A percentile compares a stretch with the other conserved stretches of the same genome.
These are phyloP conservation scores for Strix aluco DNA, from an alignment of 2,113 vertebrate genomes.

Conservation along the genomic window DNA sequence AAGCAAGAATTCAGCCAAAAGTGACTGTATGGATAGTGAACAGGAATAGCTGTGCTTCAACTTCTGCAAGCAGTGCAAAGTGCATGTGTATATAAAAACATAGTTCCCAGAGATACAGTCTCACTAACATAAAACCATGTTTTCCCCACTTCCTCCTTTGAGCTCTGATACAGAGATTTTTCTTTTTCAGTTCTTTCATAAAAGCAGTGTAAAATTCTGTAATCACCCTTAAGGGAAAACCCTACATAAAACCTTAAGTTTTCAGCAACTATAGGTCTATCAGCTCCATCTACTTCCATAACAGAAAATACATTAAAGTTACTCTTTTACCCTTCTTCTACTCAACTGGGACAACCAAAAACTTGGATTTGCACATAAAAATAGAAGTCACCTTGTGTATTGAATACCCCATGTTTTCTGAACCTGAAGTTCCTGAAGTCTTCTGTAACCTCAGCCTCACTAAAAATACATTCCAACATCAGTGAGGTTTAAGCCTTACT, in stretches of 20 bases:
- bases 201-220: background rate
- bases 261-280: background rate
- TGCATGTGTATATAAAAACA: background rate
- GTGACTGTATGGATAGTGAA: background rate
- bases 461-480: background rate
- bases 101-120: background rate
- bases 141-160: background rate
- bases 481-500: background rate
- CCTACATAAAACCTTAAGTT: background rate
- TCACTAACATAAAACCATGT: background rate
- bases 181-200: background rate
- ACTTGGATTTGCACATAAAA: background rate
- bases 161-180: background rate
- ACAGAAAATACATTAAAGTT: background rate
- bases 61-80: background rate
- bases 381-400: background rate
- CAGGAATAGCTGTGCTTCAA: background rate
- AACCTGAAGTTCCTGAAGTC: background rate
- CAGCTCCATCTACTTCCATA: background rate
- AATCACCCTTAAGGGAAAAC: background rate
- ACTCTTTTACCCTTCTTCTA: background rate
- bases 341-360: background rate
- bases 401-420: background rate
- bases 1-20: background rate
- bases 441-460: background rate